phyloP scores from a whole-genome alignment of 2,113 vertebrate genomes.

The Oxygymnocypris stewartii region DNA sequence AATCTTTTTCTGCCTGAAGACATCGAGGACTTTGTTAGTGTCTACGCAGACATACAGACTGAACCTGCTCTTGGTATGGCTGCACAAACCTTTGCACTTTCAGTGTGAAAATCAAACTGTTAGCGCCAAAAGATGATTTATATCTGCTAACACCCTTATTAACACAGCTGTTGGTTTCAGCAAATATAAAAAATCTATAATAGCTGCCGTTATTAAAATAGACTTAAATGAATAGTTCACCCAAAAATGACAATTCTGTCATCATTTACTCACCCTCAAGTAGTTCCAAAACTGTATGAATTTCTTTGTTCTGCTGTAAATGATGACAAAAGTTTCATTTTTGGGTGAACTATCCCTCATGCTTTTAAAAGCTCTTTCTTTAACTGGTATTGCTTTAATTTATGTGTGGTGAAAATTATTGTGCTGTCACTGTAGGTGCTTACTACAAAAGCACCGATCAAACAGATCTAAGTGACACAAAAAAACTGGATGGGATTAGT shows the following conservation, averaged over 20 bases:
- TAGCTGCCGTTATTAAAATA: background rate
- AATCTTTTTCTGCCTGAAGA: slow-evolving; percentile 76
- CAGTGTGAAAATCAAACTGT: background rate
- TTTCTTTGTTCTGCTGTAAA: too few relatives aligned
- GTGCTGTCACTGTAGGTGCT: background rate
- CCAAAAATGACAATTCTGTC: too few relatives aligned
- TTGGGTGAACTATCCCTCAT: background rate
- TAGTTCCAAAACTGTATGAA: too few relatives aligned
- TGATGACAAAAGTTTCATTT: too few relatives aligned
- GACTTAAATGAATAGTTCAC: too few relatives aligned
- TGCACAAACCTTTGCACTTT: background rate
- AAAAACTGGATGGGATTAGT: background rate
- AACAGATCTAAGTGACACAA: background rate
- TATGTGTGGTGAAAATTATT: background rate
- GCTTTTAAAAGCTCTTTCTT: background rate
- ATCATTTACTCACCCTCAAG: too few relatives aligned
- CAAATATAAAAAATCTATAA: background rate
- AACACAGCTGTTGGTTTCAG: background rate
- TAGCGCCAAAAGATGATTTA: background rate
- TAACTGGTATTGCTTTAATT: background rate
- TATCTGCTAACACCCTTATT: background rate
- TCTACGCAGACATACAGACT: slow-evolving; percentile 77
- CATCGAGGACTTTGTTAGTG: slow-evolving; percentile 75
- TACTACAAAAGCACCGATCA: background rate
- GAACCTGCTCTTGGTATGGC: slow-evolving; percentile 74